Evolutionary conservation across 2,113 vertebrate genomes (phyloP), one percentile per base, ranked within the genome.

Genomic region (Forbesichthys agassizii): DNA sequence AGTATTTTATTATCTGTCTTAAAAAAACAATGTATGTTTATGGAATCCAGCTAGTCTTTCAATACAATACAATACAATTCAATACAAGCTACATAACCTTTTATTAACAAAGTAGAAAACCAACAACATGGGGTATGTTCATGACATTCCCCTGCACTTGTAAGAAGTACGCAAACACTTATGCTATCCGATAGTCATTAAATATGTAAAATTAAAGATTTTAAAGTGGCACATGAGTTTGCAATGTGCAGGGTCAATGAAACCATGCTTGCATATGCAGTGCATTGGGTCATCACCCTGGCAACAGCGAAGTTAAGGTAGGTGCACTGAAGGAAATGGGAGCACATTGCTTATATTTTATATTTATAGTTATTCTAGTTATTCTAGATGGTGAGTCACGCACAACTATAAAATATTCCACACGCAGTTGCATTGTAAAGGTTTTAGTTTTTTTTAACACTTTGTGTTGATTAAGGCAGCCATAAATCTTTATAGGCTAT

Each of bases 281-380:
- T 93, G 91, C 89, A 90, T 91, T 93, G 82, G 92, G 92, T 91
- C 92, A 91, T 90, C 91, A 90, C 93, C 92, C 86, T 88, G 90
- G 89, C 92, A 94, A 92, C 90, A 81, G 86, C 78, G 86, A 72
- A 12, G 0, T 71, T 70, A 86, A 77, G 76, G 74, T 88, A 93
- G 91, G 90, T 74, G 74, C 80, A 85, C 70, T 76, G 86, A 82
- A 51, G 82, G 75, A 89, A 91, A 59, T 1, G 11, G 84, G 86
- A 91, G 89, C 91, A 88, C 86, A 89, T 86, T 87, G 88, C 84
- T 75, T 82, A 84, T 73, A 78, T 92, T 78, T 80, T 90, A 93
- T 85, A 89, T 92, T 73, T 89, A 88, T 4, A 66, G 63, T 27
- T 27, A 27, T 92, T 88, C 82, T 85, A 66, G 46, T 27, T 27